Base-by-base conservation (phyloP, 2,888 invertebrate species). In the Drosophila buzzatii region DNA sequence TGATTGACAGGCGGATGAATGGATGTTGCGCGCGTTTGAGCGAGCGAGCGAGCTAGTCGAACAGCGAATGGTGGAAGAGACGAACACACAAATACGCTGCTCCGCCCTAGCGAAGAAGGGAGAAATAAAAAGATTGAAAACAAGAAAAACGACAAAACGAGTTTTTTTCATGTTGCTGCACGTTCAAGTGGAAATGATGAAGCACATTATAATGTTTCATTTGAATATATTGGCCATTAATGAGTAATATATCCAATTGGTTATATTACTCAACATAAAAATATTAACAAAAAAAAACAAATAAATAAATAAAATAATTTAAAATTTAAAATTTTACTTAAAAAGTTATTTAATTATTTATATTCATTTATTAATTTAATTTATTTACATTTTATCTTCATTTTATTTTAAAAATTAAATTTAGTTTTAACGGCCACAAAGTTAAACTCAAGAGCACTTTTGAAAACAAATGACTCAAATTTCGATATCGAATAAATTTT, bases 1-100 rank as follows among this genome's bases (percentile, higher is more conserved):
- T 91, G 91, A 91, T 91, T 91, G 91, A 91, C 90, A 90, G 80
- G 70, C 79, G 73, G 59, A 73, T 68, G 79, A 80, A 82, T 85
- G 87, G 58, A 68, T 67, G 65, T 44, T 56, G 64, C 33, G 52
- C 41, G 41, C 42, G 35, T 27, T 45, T 12, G 75, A 47, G 85
- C 51, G 42, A 81, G 82, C 74, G 79, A 45, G 84, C 45, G 39
- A 81, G 82, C 70, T 76, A 73, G 84, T 35, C 14, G 56, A 68
- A n/a, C 42, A 16, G 47, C 59, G 44, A 49, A 37, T 51, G 76
- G 69, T 76, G 51, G 55, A 76, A 69, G 70, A 87, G 71, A 53
- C 47, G 60, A 68, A 59, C 53, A 56, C 59, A 56, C 59, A 51
- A n/a, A 70, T 52, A 37, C 44, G 49, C 58, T 76, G 82, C 85